Percentiles rank a stretch among this genome's conserved stretches.
phyloP scores from a whole-genome alignment of 2,797 vertebrate genomes.

The Australoheros facetus region DNA sequence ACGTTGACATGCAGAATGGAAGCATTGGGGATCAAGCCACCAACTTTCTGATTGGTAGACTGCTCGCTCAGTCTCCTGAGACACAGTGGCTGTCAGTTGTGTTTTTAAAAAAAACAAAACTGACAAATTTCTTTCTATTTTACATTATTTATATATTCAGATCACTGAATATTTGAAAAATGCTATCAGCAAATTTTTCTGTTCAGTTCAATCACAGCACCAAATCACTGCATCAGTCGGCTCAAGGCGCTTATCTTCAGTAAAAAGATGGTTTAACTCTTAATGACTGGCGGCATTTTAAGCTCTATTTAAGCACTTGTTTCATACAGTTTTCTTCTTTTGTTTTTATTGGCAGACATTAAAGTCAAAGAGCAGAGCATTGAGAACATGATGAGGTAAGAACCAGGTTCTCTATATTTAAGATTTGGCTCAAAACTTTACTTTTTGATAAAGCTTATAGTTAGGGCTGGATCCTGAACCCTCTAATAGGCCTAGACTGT shows the following conservation, averaged over 20 bases:
- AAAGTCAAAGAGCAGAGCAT: slow-evolving; percentile 96
- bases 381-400: slow-evolving; percentile 96
- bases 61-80: not conserved
- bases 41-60: not conserved
- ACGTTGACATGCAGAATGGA: not conserved
- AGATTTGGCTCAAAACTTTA: too few relatives aligned
- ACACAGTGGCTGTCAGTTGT: not conserved
- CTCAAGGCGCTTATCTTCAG: too few relatives aligned
- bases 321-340: not conserved
- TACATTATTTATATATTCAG: not conserved
- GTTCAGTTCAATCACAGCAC: too few relatives aligned
- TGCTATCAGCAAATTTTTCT: not conserved
- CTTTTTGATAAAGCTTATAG: too few relatives aligned
- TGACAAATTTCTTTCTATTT: not conserved
- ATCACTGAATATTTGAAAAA: not conserved
- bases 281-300: not conserved
- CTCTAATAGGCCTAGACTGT: too few relatives aligned
- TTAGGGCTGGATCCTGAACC: too few relatives aligned
- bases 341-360: slow-evolving; percentile 83
- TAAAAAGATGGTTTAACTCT: not conserved
- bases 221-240: too few relatives aligned
- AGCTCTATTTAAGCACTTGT: not conserved
- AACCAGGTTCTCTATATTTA: not conserved
- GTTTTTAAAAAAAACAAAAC: not conserved
- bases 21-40: not conserved